A percentile compares a stretch with the other conserved stretches of the same genome.
Conservation (phyloP, 2,797 vertebrate species). For the Eulemur albifrons region DNA sequence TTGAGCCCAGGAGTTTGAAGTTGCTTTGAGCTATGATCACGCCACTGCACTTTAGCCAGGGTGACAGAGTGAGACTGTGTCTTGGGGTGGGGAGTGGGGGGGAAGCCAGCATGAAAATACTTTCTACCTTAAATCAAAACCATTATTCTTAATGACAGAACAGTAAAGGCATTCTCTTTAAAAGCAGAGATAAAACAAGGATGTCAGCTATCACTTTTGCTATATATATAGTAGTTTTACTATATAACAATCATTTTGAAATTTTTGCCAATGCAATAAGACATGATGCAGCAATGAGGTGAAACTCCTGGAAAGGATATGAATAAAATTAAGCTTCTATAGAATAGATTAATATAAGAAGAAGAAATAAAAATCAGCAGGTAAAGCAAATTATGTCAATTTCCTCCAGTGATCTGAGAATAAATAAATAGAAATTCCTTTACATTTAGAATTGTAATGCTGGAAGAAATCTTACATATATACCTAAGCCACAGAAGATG, state of each 20-base stretch:
- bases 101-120: neutral
- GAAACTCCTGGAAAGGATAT: neutral
- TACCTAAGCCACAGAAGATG: neutral
- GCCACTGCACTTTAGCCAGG: neutral
- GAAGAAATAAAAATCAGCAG: constrained; percentile 23
- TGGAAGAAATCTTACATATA: neutral
- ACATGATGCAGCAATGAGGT: neutral
- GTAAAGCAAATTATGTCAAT: neutral
- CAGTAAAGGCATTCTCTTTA: neutral
- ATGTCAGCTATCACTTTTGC: neutral
- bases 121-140: constrained; percentile 24
- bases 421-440: neutral
- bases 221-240: neutral
- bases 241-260: neutral
- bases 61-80: neutral
- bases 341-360: neutral
- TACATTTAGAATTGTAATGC: constrained; percentile 17
- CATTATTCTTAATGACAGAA: constrained; percentile 9
- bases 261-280: neutral
- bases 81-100: neutral
- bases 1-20: neutral
- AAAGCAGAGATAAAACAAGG: neutral
- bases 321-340: constrained; percentile 26
- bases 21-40: neutral
- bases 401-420: constrained; percentile 4